Percentiles rank a stretch among this genome's conserved stretches.
These are phyloP conservation scores for Druon quercuslanigerum DNA, from an alignment of 1,140 invertebrate species.

Conservation along the genomic window DNA sequence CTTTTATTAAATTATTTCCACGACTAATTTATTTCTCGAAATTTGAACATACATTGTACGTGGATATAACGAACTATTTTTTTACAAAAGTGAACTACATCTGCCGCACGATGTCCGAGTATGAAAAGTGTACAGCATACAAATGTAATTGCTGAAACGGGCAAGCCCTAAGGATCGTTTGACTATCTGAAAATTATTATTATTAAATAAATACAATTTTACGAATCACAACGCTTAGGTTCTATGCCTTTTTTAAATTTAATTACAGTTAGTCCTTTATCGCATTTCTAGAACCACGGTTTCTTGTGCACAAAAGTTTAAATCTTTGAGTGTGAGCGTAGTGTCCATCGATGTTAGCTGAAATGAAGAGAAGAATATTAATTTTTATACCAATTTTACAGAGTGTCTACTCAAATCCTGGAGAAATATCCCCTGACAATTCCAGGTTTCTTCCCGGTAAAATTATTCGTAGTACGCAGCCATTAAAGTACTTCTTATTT, in stretches of 20 bases:
- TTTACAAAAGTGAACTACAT: conserved; percentile 64
- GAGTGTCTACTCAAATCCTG: neutral
- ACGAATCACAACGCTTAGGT: conserved; percentile 69
- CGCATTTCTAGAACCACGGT: conserved; percentile 94
- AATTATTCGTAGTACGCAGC: no score
- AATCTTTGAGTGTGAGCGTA: conserved; percentile 84
- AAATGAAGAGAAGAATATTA: conserved; percentile 61
- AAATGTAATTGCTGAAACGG: conserved; percentile 58
- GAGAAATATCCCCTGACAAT: no score
- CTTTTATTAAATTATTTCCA: conserved; percentile 43
- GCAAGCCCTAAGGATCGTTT: neutral
- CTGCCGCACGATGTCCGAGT: conserved; percentile 52
- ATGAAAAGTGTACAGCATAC: conserved; percentile 58
- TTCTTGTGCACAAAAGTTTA: conserved; percentile 93
- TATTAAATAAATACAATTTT: conserved; percentile 72
- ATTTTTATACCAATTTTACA: conserved; percentile 14
- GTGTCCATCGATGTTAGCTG: conserved; percentile 88
- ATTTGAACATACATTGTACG: conserved; percentile 59
- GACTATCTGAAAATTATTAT: conserved; percentile 48
- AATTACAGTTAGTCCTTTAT: conserved; percentile 76
- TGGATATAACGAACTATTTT: conserved; percentile 51
- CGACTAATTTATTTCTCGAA: conserved; percentile 40
- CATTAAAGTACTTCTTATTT: no score
- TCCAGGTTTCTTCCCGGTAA: no score
- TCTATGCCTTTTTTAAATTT: conserved; percentile 63